These are phyloP conservation scores for Chymomyza amoena DNA, from an alignment of 2,888 invertebrate genomes.

Conservation along the genomic window DNA sequence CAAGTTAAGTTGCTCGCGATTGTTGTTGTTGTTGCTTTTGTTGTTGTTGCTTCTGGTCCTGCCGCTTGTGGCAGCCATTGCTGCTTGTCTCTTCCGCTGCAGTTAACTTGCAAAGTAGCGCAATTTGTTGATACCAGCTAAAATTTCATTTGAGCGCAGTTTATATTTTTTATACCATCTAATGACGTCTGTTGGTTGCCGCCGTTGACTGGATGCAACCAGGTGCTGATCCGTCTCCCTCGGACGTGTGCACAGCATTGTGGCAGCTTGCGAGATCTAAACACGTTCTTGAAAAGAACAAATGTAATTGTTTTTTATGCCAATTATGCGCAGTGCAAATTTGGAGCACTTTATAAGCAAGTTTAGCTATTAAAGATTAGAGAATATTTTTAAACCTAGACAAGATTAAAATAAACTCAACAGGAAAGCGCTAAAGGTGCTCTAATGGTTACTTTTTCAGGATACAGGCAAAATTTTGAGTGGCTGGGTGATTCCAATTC, in stretches of 20 bases:
- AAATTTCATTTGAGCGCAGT: conserved; percentile 67
- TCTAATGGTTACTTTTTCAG: too few relatives aligned
- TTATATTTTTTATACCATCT: conserved; percentile 54
- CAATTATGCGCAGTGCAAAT: conserved; percentile 41
- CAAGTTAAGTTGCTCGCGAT: conserved; percentile 45
- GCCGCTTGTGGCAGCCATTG: neutral
- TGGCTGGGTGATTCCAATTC: too few relatives aligned
- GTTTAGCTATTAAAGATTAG: too few relatives aligned
- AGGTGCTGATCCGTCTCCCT: neutral
- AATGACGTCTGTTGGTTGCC: conserved; percentile 38
- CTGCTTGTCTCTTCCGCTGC: conserved; percentile 63
- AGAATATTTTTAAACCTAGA: neutral
- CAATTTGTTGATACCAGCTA: conserved; percentile 70
- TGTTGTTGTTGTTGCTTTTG: conserved; percentile 30
- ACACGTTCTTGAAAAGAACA: conserved; percentile 52
- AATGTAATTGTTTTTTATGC: conserved; percentile 47
- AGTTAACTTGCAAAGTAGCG: conserved; percentile 71
- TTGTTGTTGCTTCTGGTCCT: conserved; percentile 14
- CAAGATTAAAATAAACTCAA: neutral
- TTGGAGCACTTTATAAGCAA: neutral
- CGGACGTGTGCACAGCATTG: conserved; percentile 23
- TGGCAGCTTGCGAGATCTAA: conserved; percentile 46
- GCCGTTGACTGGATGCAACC: neutral
- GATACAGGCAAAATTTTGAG: too few relatives aligned
- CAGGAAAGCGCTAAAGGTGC: too few relatives aligned